Base-by-base conservation (phyloP, 2,888 invertebrate species). In the Drosophila prolongata region DNA sequence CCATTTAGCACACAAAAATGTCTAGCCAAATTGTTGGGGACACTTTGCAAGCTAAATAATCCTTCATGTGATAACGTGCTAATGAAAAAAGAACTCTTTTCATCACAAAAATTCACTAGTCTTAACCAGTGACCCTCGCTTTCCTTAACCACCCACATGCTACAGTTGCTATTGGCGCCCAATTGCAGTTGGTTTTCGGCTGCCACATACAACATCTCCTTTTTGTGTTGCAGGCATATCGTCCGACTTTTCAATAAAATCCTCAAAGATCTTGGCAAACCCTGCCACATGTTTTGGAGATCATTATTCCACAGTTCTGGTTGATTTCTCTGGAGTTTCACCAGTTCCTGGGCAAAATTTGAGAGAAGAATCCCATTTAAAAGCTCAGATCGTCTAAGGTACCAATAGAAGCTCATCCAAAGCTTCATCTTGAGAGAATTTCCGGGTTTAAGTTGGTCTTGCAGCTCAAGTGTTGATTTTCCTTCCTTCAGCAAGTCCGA, bases 271-370 rank as follows among this genome's bases (percentile, higher is more conserved):
- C 13, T 38, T 0, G 87, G 79, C 37, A 90, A 49, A 5, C 76
- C 76, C 57, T 85, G 89, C 54, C 78, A 47, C 75, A 90, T 77
- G 58, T 90, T 90, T 53, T 77, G 74, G 35, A 90, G 40, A n/a
- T 80, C 53, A 34, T 54, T 53, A 4, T 6, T 27, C 69, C 62
- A 71, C 0, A 8, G 1, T 5, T 44, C 11, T 3, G 30, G 34
- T 8, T 35, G 37, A 24, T 52, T 38, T 14, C n/a, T 10, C 4
- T 19, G 61, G 14, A 78, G 10, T 0, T 50, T 62, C 5, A 74
- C 64, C 56, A 90, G 58, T n/a, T 57, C 77, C 58, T 67, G 27
- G 9, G 76, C 86, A 68, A 89, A 73, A 10, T 80, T 76, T n/a
- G 67, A 67, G 16, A 61, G 34, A 54, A 84, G 47, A 14, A 37